Base-by-base conservation (phyloP, 2,797 vertebrate genomes). In the Dromococcyx pavoninus region DNA sequence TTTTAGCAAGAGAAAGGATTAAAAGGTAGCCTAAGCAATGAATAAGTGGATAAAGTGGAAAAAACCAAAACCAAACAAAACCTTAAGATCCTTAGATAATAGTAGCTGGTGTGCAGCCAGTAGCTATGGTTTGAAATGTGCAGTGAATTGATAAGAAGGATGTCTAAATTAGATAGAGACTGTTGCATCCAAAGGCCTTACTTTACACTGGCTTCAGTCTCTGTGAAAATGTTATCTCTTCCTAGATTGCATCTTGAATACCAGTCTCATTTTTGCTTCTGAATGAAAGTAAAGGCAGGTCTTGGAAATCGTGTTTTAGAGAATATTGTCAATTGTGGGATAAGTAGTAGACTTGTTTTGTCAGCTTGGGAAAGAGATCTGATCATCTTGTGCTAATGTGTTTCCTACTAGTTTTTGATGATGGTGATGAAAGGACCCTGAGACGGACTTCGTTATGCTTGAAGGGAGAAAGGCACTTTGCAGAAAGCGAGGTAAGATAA, bases 381-480 rank as follows among this genome's bases (percentile, higher is more conserved):
- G 57, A 79, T 79, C 39, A 39, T 61, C 17, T 37, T 65, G n/a
- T 65, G 19, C 18, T 91, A 28, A 78, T 72, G 77, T 82, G 32
- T 93, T 88, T 96, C 71, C 4, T 86, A 64, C 21, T 94, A 99
- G 99, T 99, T 93, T 99, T 99, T 97, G 99, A 99, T 91, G 99
- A 99, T 1, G 99, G 99, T 16, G 99, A 99, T 83, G 99, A 99
- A 98, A 99, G 99, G 97, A 99, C 99, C 24, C 97, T 99, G 75
- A 98, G 99, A 64, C 98, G 99, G 51, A 99, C 99, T 27, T 99
- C 99, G 7, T 97, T 99, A 91, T 99, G 99, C 97, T 98, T 99
- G 93, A 99, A 99, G 96, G 99, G 99, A 70, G 99, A 99, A 98
- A 98, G 99, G 94, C 99, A 99, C 97, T 99, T 99, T 96, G 99